phyloP scores from a whole-genome alignment of 2,797 vertebrate genomes.

The Bradypodion pumilum region DNA sequence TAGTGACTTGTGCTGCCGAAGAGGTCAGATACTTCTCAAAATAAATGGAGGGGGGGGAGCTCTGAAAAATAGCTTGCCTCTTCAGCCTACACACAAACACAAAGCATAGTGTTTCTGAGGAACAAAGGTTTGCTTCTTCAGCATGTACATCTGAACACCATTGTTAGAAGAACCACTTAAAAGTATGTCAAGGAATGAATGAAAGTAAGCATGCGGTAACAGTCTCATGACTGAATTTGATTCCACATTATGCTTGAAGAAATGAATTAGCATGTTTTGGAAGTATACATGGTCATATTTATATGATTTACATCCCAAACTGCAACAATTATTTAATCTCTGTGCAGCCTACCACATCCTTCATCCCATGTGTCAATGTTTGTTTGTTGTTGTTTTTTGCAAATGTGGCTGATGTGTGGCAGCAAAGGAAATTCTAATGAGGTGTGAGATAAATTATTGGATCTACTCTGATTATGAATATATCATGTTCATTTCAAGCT shows the following conservation, averaged over 20 bases:
- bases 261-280: not conserved
- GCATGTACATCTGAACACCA: too few relatives aligned
- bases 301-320: constrained; percentile 4
- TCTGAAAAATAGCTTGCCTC: too few relatives aligned
- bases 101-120: too few relatives aligned
- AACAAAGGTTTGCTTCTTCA: too few relatives aligned
- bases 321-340: constrained; percentile 2
- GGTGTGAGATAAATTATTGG: not conserved
- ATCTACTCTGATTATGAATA: not conserved
- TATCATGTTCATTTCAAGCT: not conserved
- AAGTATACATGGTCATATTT: not conserved
- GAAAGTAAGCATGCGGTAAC: too few relatives aligned
- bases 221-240: not conserved
- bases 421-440: constrained; percentile 21
- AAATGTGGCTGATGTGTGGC: too few relatives aligned
- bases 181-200: too few relatives aligned
- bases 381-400: not conserved
- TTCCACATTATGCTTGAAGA: not conserved
- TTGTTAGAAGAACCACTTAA: not conserved
- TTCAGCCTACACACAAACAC: too few relatives aligned
- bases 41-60: not conserved
- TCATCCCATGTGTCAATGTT: constrained; percentile 19
- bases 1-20: not conserved
- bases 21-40: not conserved
- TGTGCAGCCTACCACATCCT: not conserved